Evolutionary conservation across 1,140 invertebrate genomes (phyloP).

Genomic region (Tribolium castaneum): DNA sequence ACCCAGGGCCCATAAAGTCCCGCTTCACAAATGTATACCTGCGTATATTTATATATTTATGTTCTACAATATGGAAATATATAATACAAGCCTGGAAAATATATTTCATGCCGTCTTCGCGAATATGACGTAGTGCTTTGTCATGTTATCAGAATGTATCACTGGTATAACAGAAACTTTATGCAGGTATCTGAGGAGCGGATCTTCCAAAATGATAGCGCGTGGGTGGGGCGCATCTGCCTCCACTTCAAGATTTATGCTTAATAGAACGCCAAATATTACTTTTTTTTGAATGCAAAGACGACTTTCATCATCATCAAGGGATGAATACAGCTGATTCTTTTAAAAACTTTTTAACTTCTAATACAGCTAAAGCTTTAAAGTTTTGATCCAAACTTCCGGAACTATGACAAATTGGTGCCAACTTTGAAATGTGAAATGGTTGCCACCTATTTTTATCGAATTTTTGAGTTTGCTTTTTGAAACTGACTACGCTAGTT

Average conservation of each 20-base stretch:
- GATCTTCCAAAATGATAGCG: conserved; percentile 21
- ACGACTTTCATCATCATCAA: no score
- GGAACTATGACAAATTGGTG: no score
- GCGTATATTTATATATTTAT: conserved; percentile 61
- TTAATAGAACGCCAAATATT: no score
- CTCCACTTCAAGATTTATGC: not conserved
- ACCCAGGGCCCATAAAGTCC: conserved; percentile 54
- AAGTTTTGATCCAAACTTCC: no score
- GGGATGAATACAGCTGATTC: no score
- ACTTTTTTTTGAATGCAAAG: no score
- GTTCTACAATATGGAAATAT: conserved; percentile 60
- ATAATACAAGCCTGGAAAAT: conserved; percentile 55
- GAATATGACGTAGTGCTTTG: conserved; percentile 56
- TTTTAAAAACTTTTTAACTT: no score
- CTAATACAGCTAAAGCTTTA: no score
- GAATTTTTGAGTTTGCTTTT: no score
- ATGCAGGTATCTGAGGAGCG: conserved; percentile 35
- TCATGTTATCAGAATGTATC: conserved; percentile 55
- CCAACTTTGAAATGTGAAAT: no score
- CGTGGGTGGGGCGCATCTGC: not conserved
- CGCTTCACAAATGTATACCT: conserved; percentile 55
- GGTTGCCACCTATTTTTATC: no score
- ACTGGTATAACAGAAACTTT: conserved; percentile 37
- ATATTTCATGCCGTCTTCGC: conserved; percentile 52
- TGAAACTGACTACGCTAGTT: no score